These are phyloP conservation scores for Gnathochromis pfefferi DNA, from an alignment of 2,113 vertebrate species.

Conservation along the genomic window DNA sequence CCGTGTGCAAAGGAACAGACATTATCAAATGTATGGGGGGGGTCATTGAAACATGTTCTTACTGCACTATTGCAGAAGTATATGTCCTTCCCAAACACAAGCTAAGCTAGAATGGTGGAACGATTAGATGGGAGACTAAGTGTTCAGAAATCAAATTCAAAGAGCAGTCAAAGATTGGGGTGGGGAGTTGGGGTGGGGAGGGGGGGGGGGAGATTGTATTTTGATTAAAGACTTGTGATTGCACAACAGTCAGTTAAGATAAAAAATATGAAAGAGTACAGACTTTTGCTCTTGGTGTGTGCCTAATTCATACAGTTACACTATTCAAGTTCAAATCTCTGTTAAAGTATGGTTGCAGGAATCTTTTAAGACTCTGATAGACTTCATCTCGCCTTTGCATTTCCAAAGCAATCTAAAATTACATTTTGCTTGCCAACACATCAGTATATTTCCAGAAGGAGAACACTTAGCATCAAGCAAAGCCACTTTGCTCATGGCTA, in stretches of 20 bases:
- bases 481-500: conserved; percentile 33
- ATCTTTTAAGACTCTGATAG: neutral
- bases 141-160: neutral
- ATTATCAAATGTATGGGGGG: neutral
- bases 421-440: neutral
- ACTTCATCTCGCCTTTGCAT: neutral
- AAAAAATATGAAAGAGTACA: conserved; percentile 9
- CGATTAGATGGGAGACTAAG: conserved; percentile 7
- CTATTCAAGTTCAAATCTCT: neutral
- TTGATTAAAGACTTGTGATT: neutral
- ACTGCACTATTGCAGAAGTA: neutral
- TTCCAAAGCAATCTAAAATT: conserved; percentile 16
- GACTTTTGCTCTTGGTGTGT: neutral
- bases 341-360: neutral
- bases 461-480: conserved; percentile 11
- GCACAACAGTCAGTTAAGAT: conserved; percentile 1
- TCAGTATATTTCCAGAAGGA: conserved; percentile 19
- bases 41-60: neutral
- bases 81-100: neutral
- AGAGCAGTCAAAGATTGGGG: neutral
- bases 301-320: neutral
- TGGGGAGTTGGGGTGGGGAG: neutral
- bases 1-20: neutral
- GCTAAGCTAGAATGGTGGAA: neutral
- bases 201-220: neutral